Conservation (phyloP, 2,113 vertebrate genomes). For the Dromaius novaehollandiae region DNA sequence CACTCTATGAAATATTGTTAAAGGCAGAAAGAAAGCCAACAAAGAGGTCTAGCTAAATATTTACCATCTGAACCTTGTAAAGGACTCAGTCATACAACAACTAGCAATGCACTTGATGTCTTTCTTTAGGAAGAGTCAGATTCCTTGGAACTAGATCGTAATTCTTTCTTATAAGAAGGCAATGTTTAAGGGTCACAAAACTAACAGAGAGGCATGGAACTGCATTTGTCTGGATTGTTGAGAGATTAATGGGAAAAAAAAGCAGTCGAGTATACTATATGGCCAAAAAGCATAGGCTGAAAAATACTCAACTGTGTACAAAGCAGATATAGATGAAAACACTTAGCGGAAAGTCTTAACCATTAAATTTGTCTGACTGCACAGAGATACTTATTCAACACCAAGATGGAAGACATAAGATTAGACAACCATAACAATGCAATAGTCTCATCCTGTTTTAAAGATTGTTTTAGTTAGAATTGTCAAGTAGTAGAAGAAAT, state of each 20-base stretch:
- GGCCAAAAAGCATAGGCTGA: neutral
- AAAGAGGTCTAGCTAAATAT: conserved; percentile 28
- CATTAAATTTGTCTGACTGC: neutral
- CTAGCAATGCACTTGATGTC: neutral
- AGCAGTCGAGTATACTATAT: neutral
- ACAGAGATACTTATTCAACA: neutral
- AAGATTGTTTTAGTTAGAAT: neutral
- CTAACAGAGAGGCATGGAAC: neutral
- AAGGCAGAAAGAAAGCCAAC: neutral
- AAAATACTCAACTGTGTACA: neutral
- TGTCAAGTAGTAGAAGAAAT: neutral
- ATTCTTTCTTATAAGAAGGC: neutral
- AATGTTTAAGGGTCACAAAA: conserved; percentile 1
- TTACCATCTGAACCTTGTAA: conserved; percentile 12
- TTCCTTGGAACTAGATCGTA: neutral
- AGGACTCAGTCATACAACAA: neutral
- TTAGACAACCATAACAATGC: neutral
- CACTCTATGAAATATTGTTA: neutral
- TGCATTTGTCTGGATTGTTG: neutral
- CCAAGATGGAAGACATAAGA: neutral
- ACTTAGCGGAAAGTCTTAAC: neutral
- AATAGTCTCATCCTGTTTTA: neutral
- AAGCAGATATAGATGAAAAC: neutral
- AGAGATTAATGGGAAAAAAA: neutral
- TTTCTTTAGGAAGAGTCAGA: neutral